Conservation (phyloP, 2,113 vertebrate species). For the Hylia prasina region DNA sequence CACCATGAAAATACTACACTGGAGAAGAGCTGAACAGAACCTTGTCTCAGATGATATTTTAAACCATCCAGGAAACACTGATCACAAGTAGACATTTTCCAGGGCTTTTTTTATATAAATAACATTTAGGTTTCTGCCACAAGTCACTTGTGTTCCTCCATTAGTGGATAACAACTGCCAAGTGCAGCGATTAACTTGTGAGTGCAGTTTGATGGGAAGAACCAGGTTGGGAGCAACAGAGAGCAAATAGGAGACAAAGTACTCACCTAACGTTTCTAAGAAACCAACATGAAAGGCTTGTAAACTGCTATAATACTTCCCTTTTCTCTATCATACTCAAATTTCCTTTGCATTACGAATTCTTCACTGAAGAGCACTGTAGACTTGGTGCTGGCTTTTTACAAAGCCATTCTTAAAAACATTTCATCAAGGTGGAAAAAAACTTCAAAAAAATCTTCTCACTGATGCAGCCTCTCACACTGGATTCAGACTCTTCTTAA, state of each 20-base stretch:
- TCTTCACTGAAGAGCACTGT: background rate
- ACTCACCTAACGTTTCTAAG: background rate
- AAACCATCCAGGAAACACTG: background rate
- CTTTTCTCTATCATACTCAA: background rate
- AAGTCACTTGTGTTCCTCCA: background rate
- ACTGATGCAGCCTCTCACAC: background rate
- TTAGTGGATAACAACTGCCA: background rate
- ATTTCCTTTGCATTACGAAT: background rate
- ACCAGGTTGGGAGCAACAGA: background rate
- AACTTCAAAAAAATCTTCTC: background rate
- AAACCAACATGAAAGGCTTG: background rate
- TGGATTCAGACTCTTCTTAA: background rate
- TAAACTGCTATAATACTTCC: background rate
- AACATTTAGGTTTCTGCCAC: background rate
- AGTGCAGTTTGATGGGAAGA: background rate
- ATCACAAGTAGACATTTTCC: background rate
- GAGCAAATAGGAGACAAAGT: background rate
- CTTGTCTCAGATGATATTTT: background rate
- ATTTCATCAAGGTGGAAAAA: background rate
- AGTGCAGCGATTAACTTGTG: background rate
- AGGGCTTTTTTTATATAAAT: background rate
- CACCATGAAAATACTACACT: background rate
- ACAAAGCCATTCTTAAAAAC: background rate
- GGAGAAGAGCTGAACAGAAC: background rate
- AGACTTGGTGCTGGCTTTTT: background rate